These are phyloP conservation scores for Leptinotarsa juncta DNA, from an alignment of 2,888 invertebrate species.

Conservation along the genomic window DNA sequence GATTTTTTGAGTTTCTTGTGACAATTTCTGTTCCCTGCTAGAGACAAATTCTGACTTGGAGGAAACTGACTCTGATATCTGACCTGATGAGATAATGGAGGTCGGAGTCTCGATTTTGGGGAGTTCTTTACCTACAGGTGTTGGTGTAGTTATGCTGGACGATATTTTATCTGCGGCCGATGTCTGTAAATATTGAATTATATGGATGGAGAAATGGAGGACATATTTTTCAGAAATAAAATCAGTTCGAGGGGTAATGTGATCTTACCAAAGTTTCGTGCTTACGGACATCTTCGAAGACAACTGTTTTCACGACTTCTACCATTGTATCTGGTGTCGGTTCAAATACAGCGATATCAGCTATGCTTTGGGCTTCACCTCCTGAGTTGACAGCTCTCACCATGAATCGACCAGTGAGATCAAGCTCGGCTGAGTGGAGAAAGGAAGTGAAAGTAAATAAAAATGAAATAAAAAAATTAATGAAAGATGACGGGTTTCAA, in stretches of 20 bases:
- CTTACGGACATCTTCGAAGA: slow-evolving; percentile 70
- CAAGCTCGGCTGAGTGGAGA: slow-evolving; percentile 66
- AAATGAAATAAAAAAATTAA: neutral
- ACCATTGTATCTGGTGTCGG: slow-evolving; percentile 76
- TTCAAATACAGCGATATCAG: slow-evolving; percentile 80
- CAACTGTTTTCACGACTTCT: slow-evolving; percentile 75
- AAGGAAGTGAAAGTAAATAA: slow-evolving; percentile 1
- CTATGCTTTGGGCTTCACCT: slow-evolving; percentile 86
- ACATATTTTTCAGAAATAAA: slow-evolving; percentile 34
- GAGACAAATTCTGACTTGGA: slow-evolving; percentile 61
- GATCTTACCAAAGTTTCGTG: slow-evolving; percentile 65
- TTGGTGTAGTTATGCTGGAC: slow-evolving; percentile 51
- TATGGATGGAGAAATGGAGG: slow-evolving; percentile 43
- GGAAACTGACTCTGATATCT: slow-evolving; percentile 53
- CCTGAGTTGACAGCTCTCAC: slow-evolving; percentile 79
- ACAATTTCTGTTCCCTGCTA: slow-evolving; percentile 59
- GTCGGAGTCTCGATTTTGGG: slow-evolving; percentile 46
- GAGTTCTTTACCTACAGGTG: slow-evolving; percentile 46
- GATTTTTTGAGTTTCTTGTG: slow-evolving; percentile 61
- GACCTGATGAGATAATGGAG: slow-evolving; percentile 48
- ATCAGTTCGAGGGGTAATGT: neutral
- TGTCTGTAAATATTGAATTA: slow-evolving; percentile 48
- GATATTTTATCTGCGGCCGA: slow-evolving; percentile 58
- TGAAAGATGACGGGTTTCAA: neutral
- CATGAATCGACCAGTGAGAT: slow-evolving; percentile 83